Percentiles rank a stretch among this genome's conserved stretches.
Evolutionary conservation across 2,888 invertebrate genomes (phyloP).

Genomic region (Nemoura dubitans): DNA sequence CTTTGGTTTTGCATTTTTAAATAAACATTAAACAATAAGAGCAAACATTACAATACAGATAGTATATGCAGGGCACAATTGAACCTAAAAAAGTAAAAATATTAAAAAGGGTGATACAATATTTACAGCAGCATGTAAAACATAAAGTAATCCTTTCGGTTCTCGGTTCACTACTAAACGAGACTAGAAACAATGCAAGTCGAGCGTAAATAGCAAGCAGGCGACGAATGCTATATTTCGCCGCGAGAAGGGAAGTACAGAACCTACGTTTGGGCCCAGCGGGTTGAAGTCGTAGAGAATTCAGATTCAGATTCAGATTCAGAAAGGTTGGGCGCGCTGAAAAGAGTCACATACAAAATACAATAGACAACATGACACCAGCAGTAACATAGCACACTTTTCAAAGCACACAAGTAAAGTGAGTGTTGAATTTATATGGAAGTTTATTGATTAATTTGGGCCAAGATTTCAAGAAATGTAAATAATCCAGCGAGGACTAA

Average conservation of each 20-base stretch:
- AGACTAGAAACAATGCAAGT: neutral
- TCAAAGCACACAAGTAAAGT: neutral
- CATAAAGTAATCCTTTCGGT: too few species aligned
- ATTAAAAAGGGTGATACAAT: neutral
- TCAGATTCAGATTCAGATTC: constrained; percentile 95
- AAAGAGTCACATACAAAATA: constrained; percentile 59
- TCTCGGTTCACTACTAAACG: too few species aligned
- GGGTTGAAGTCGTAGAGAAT: constrained; percentile 88
- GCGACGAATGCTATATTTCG: neutral
- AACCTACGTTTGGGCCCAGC: constrained; percentile 86
- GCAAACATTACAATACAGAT: neutral
- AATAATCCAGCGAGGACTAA: neutral
- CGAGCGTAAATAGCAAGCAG: neutral
- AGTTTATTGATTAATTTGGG: neutral
- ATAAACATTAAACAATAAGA: neutral
- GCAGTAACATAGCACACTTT: constrained; percentile 9
- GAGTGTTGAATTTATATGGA: neutral
- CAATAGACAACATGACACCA: constrained; percentile 42
- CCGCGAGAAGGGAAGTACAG: constrained; percentile 63
- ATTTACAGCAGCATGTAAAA: constrained; percentile 1
- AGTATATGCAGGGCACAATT: neutral
- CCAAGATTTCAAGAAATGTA: neutral
- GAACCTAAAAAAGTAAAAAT: neutral
- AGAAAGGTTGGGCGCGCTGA: constrained; percentile 99
- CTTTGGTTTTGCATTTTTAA: neutral